phyloP scores from a whole-genome alignment of 2,888 invertebrate genomes.

The Agonopterix alstromeriana region DNA sequence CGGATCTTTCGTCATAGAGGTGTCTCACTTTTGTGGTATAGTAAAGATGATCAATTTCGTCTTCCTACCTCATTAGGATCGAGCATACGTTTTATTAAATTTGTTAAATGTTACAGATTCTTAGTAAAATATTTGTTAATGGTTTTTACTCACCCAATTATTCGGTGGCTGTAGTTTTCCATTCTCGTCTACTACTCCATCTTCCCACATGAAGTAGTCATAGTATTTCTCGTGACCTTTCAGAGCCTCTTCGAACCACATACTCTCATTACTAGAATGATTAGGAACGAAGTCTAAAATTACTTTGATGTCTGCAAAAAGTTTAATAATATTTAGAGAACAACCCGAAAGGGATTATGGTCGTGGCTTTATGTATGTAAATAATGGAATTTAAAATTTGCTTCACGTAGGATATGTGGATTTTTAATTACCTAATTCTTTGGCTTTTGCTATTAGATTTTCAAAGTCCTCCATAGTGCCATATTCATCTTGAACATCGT shows the following conservation, averaged over 20 bases:
- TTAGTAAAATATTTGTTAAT: too few species aligned
- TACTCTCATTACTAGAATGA: slow-evolving; percentile 87
- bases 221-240: slow-evolving; percentile 78
- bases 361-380: too few species aligned
- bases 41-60: too few species aligned
- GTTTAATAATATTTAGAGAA: neutral
- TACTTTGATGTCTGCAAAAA: slow-evolving; percentile 73
- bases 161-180: slow-evolving; percentile 79
- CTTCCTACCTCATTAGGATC: too few species aligned
- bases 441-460: slow-evolving; percentile 71
- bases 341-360: too few species aligned
- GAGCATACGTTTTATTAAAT: too few species aligned
- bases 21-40: too few species aligned
- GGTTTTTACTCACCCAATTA: slow-evolving; percentile 79
- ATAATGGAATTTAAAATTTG: too few species aligned
- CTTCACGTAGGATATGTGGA: neutral
- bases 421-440: slow-evolving; percentile 56
- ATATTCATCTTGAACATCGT: slow-evolving; percentile 81
- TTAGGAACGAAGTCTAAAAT: slow-evolving; percentile 84
- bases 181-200: slow-evolving; percentile 68
- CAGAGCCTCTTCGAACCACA: slow-evolving; percentile 89
- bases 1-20: too few species aligned
- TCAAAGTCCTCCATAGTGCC: slow-evolving; percentile 86
- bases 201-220: slow-evolving; percentile 87
- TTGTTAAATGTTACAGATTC: too few species aligned